phyloP scores from a whole-genome alignment of 2,797 vertebrate species.

The Sebastes baramenuke region DNA sequence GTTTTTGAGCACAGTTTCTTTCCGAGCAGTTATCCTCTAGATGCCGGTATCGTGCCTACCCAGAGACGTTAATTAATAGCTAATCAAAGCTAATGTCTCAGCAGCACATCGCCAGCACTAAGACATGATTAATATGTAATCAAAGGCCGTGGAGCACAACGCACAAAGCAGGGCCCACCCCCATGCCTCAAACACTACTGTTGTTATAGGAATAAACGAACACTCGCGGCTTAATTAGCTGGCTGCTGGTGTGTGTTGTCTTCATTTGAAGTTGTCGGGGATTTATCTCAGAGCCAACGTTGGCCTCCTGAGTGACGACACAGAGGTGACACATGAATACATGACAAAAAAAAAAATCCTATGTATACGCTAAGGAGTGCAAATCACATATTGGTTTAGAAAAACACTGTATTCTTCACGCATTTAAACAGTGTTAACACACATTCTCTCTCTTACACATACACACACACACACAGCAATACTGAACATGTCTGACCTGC shows the following conservation, averaged over 20 bases:
- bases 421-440: background rate
- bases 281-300: slow-evolving; percentile 73
- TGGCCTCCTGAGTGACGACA: slow-evolving; percentile 72
- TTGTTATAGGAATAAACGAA: slow-evolving; percentile 82
- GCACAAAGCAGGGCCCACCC: slow-evolving; percentile 83
- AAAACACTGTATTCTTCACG: background rate
- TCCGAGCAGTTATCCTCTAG: slow-evolving; percentile 79
- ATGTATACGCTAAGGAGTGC: background rate
- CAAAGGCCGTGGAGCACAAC: slow-evolving; percentile 82
- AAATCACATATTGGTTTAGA: slow-evolving; percentile 10
- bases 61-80: slow-evolving; percentile 88
- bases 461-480: background rate
- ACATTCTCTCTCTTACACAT: background rate
- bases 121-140: slow-evolving; percentile 89
- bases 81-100: slow-evolving; percentile 88
- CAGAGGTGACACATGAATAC: slow-evolving; percentile 63
- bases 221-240: slow-evolving; percentile 79
- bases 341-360: background rate
- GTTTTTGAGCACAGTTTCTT: slow-evolving; percentile 79
- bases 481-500: slow-evolving; percentile 78
- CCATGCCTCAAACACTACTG: slow-evolving; percentile 73
- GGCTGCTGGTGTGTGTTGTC: slow-evolving; percentile 65
- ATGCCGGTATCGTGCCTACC: slow-evolving; percentile 80
- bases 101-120: slow-evolving; percentile 82
- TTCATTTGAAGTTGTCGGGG: slow-evolving; percentile 76